Evolutionary conservation across 2,113 vertebrate genomes (phyloP), one percentile per base, ranked within the genome.

Genomic region (Stictonetta naevosa): DNA sequence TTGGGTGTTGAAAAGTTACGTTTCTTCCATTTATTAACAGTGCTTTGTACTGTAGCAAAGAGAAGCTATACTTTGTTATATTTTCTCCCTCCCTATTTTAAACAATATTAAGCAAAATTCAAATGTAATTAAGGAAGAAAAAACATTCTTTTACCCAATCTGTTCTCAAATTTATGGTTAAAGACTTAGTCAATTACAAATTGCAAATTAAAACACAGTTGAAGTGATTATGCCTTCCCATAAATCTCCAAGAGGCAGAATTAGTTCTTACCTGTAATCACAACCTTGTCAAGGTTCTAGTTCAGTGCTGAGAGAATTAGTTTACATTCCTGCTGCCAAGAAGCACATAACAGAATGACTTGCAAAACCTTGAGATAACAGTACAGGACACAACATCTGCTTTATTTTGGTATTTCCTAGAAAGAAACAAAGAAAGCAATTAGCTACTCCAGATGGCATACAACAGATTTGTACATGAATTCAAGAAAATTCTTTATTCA

Each of bases 271-370:
- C 97, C 97, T 96, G 94, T 78, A 95, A 92, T 8, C 79, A 84
- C n/a, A 94, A 93, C 84, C 93, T 88, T 78, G 91, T 89, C 80
- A 94, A 95, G 90, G 88, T 90, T 94, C 90, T 87, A 92, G 67
- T 66, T 90, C 92, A 86, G 79, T 83, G 92, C 77, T 91, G 88
- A 80, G 94, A 93, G 66, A 89, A 86, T 96, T 95, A 52, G 88
- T 96, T 97, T 97, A 97, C 96, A 97, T 97, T 96, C 96, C 96
- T 96, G 91, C 94, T 94, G 92, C 94, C 94, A 96, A 96, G 83
- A 95, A 88, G 86, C 92, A 95, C 1, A 3, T 63, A 92, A 95
- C 52, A 93, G 92, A 96, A 96, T 92, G 83, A 94, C 93, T 89
- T 92, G 95, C 81, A 95, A 93, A 96, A 94, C 69, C 95, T 96